Conservation (phyloP, 2,113 vertebrate species). For the Lethenteron camtschaticum region DNA sequence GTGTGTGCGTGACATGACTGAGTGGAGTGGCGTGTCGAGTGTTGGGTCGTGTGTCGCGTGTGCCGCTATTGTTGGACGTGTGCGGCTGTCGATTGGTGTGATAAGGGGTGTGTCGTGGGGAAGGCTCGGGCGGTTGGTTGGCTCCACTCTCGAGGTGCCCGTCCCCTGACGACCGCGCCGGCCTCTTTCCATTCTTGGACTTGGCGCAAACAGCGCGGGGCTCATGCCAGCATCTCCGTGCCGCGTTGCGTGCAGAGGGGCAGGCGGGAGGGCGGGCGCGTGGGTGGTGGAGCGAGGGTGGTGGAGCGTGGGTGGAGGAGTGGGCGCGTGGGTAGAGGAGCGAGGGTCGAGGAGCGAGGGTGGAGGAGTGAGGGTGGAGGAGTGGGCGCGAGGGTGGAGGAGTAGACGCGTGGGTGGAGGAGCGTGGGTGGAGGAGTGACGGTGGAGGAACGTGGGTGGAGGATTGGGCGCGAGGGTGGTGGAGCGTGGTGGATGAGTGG, state of each 20-base stretch:
- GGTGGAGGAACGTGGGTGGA: neutral
- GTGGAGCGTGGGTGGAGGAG: neutral
- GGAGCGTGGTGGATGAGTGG: too few species aligned
- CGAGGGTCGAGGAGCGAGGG: constrained; percentile 18
- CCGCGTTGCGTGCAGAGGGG: constrained; percentile 21
- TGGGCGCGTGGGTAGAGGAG: constrained; percentile 17
- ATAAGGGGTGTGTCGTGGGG: constrained; percentile 13
- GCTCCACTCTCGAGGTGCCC: constrained; percentile 4
- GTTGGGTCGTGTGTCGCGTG: too few species aligned
- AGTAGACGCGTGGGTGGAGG: too few species aligned
- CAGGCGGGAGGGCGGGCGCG: constrained; percentile 28
- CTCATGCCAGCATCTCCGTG: constrained; percentile 26
- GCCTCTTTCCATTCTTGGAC: constrained; percentile 12
- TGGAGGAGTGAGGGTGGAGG: constrained; percentile 20
- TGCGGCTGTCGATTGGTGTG: neutral
- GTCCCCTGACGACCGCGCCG: neutral
- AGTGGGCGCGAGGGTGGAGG: constrained; percentile 18
- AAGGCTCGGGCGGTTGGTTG: neutral
- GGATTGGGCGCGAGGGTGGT: constrained; percentile 10
- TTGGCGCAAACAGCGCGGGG: constrained; percentile 17
- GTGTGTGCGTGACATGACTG: neutral
- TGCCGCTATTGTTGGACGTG: neutral
- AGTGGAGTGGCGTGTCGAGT: too few species aligned
- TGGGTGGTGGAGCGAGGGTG: neutral
- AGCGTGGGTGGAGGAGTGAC: constrained; percentile 16